Evolutionary conservation across 92 coral and sea anemone genomes (phyloP), one percentile per base, ranked within the genome.

Genomic region (Zoanthus gigantus): DNA sequence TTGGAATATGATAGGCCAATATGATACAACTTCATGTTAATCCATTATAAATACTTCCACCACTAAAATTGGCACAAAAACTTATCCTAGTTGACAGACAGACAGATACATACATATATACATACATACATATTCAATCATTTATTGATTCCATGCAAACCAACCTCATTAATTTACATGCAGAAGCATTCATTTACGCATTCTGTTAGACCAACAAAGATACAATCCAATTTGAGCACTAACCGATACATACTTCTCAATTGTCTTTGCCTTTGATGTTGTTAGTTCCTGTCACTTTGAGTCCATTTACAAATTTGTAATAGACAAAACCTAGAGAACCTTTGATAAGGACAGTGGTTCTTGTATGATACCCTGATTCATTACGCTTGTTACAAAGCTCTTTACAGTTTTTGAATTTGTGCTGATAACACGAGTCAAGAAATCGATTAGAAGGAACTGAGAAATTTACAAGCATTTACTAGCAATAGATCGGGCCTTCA

Each of bases 201-300:
- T 75, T 28, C 61, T 44, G 79, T 61, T 75, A 14, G 61, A 30
- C 79, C 79, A 75, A 75, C 79, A 75, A 30, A 75, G 79, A 60
- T 75, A 75, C 47, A 61, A 75, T 75, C 63, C 79, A 75, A n/a
- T 75, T 50, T 75, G 79, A 75, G 79, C 63, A 6, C 79, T 75
- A 50, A 75, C 79, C 79, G 63, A 44, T 46, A 6, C 79, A 46
- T 75, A 75, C 47, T 9, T 75, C 47, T 61, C 79, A 29, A 73
- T 73, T 34, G 52, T 17, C 28, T 73, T 73, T 9, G 78, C 78
- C 54, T 6, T 53, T 73, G 53, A 73, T 73, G 78, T 9, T 73
- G 14, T 73, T 34, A 73, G 37, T 37, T 56, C 57, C 1, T 23
- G 42, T 34, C 42, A 34, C 42, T 67, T 67, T 67, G 72, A 67